Conservation (phyloP, 2,888 invertebrate genomes). For the Harpalus rufipes region DNA sequence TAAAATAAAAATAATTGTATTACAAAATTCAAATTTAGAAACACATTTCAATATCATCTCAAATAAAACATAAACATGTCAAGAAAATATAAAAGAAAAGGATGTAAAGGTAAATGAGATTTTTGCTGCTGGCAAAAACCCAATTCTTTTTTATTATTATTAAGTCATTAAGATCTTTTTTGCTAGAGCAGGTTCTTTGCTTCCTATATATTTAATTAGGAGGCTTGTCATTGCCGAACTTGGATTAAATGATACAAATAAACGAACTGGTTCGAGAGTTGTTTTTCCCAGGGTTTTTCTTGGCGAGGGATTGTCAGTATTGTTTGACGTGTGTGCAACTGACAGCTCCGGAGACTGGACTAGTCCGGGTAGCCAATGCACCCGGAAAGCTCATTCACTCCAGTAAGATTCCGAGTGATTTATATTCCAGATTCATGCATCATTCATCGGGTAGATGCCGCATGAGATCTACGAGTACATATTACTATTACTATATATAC, state of each 20-base stretch:
- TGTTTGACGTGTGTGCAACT: conserved; percentile 1
- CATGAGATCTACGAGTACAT: background rate
- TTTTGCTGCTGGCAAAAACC: conserved; percentile 30
- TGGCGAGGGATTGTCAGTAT: conserved; percentile 10
- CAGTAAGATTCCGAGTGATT: conserved; percentile 1
- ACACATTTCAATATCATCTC: conserved; percentile 8
- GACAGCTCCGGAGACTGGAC: background rate
- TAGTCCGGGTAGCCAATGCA: background rate
- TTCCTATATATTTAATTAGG: conserved; percentile 48
- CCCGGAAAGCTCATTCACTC: conserved; percentile 1
- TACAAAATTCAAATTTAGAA: conserved; percentile 4
- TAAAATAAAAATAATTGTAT: background rate
- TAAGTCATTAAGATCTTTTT: conserved; percentile 39
- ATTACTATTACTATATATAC: background rate
- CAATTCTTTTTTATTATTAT: conserved; percentile 38
- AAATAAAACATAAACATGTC: conserved; percentile 17
- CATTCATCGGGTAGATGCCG: background rate
- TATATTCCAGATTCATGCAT: conserved; percentile 2
- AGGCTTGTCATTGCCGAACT: conserved; percentile 31
- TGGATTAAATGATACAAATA: conserved; percentile 48
- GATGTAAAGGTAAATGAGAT: conserved; percentile 29
- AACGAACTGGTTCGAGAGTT: background rate
- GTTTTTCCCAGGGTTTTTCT: conserved; percentile 5
- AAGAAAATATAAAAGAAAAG: background rate
- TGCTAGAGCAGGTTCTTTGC: background rate